Evolutionary conservation across 2,888 invertebrate genomes (phyloP).

Genomic region (Hemithea aestivaria): DNA sequence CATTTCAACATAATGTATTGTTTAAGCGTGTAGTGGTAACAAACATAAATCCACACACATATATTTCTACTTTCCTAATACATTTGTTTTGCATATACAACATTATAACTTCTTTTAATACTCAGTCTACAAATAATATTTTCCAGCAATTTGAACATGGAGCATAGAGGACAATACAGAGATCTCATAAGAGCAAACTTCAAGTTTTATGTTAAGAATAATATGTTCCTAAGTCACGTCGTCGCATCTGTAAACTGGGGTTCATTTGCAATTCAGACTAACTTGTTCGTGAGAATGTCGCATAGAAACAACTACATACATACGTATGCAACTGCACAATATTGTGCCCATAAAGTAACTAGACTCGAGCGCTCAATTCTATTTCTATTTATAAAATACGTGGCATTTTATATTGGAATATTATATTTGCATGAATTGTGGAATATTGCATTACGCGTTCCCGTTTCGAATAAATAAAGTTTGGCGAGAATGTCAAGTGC

Average conservation of each 20-base stretch:
- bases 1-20: too few relatives aligned
- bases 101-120: too few relatives aligned
- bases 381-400: constrained; percentile 12
- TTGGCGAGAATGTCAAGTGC: constrained; percentile 13
- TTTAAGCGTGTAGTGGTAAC: too few relatives aligned
- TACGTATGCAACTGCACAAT: constrained; percentile 10
- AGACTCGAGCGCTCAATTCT: constrained; percentile 3
- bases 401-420: constrained; percentile 9
- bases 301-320: constrained; percentile 16
- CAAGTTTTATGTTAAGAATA: constrained; percentile 2
- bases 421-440: constrained; percentile 8
- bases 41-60: too few relatives aligned
- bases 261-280: constrained; percentile 26
- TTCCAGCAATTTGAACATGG: constrained; percentile 1
- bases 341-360: constrained; percentile 9
- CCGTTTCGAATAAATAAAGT: constrained; percentile 10
- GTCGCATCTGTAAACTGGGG: constrained; percentile 10
- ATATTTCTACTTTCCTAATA: too few relatives aligned
- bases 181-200: constrained; percentile 6
- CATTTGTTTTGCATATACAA: too few relatives aligned
- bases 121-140: background rate
- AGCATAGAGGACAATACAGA: constrained; percentile 1
- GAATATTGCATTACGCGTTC: constrained; percentile 6
- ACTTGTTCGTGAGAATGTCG: constrained; percentile 13
- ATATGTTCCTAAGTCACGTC: constrained; percentile 8